Conservation (phyloP, 2,888 invertebrate species). For the Phortica okadai region DNA sequence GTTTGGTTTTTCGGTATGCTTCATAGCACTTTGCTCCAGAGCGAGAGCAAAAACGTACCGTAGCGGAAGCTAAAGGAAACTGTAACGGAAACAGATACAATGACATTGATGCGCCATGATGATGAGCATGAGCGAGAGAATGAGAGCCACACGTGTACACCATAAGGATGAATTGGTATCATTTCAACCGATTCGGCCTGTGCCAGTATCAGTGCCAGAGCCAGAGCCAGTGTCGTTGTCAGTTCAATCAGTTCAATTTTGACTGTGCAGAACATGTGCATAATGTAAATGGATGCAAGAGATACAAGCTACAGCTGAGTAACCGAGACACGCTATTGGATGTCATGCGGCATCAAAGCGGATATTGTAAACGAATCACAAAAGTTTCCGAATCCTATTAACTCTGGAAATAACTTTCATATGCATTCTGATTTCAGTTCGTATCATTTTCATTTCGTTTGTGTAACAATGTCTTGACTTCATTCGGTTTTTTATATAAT, state of each 20-base stretch:
- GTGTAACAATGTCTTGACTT: constrained; percentile 37
- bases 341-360: constrained; percentile 36
- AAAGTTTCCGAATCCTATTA: constrained; percentile 67
- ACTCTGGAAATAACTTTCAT: constrained; percentile 69
- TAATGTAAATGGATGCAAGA: constrained; percentile 54
- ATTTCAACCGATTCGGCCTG: not conserved
- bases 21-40: not conserved
- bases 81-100: constrained; percentile 26
- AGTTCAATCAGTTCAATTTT: not conserved
- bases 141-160: not conserved
- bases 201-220: not conserved
- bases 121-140: not conserved
- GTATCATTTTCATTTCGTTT: constrained; percentile 21
- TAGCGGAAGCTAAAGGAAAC: constrained; percentile 23
- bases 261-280: constrained; percentile 32
- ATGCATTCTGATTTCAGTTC: constrained; percentile 67
- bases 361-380: constrained; percentile 66
- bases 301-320: constrained; percentile 9
- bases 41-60: not conserved
- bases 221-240: not conserved
- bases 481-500: not conserved
- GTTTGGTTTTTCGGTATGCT: not conserved
- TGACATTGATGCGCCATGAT: constrained; percentile 29
- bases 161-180: not conserved
- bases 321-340: constrained; percentile 41